Conservation (phyloP, 2,113 vertebrate species). For the Dendropsophus ebraccatus region DNA sequence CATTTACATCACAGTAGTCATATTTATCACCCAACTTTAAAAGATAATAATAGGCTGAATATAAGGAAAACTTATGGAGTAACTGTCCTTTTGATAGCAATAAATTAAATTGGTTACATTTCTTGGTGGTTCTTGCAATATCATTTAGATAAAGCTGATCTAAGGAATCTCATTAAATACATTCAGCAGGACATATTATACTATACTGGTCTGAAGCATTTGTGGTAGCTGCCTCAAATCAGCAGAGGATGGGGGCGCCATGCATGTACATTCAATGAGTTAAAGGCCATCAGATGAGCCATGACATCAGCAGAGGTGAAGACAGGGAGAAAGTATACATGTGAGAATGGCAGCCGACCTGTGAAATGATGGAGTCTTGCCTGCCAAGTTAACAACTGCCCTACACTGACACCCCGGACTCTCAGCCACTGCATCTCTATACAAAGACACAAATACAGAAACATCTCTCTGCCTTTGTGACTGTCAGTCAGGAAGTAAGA, state of each 20-base stretch:
- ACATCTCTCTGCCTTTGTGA: background rate
- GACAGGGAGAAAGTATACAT: background rate
- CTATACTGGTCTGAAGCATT: background rate
- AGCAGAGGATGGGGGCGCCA: background rate
- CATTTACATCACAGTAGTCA: no score
- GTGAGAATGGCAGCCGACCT: background rate
- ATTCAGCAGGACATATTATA: conserved; percentile 24
- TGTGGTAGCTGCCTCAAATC: background rate
- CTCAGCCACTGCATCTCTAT: background rate
- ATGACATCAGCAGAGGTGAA: background rate
- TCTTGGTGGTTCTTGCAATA: background rate
- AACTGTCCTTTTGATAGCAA: background rate
- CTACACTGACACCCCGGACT: background rate
- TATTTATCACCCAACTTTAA: no score
- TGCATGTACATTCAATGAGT: conserved; percentile 53
- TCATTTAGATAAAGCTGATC: background rate
- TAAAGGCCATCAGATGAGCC: no score
- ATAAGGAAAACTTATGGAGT: background rate
- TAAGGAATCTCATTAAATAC: conserved; percentile 27
- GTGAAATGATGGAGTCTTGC: background rate
- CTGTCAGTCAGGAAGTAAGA: no score
- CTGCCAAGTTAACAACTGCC: background rate
- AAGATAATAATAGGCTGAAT: background rate
- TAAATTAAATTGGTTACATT: background rate
- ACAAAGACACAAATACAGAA: conserved; percentile 15